Evolutionary conservation across 2,888 invertebrate genomes (phyloP).

Genomic region (Caenorhabditis sp.): DNA sequence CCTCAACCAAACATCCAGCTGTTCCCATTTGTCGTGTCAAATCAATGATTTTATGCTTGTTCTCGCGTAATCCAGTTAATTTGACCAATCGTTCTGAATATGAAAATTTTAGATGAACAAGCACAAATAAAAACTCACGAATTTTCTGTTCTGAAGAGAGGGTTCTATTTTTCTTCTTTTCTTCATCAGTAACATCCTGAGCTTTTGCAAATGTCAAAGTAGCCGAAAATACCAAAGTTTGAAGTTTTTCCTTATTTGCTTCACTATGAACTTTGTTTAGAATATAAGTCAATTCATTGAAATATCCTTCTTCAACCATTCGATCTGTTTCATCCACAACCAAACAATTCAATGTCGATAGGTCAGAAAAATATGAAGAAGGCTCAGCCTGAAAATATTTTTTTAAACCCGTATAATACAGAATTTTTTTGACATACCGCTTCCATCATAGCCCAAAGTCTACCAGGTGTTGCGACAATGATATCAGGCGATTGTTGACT

Average conservation of each 20-base stretch:
- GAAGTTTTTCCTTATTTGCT: conserved; percentile 74
- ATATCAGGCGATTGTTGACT: conserved; percentile 82
- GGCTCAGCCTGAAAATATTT: conserved; percentile 42
- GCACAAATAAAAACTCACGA: conserved; percentile 61
- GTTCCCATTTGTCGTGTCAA: conserved; percentile 85
- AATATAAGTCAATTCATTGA: conserved; percentile 85
- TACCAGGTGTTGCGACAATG: conserved; percentile 94
- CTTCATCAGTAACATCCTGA: conserved; percentile 77
- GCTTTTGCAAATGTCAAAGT: conserved; percentile 88
- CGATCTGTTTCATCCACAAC: conserved; percentile 98
- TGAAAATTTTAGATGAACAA: neutral
- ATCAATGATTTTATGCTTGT: conserved; percentile 84
- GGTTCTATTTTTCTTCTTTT: conserved; percentile 66
- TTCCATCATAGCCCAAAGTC: conserved; percentile 90
- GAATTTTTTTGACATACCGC: conserved; percentile 75
- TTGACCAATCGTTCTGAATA: conserved; percentile 56
- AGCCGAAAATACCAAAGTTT: conserved; percentile 96
- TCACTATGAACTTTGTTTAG: conserved; percentile 80
- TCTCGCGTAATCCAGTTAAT: conserved; percentile 59
- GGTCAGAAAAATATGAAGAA: conserved; percentile 66
- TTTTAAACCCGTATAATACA: neutral
- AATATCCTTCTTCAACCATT: conserved; percentile 95
- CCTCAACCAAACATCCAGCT: conserved; percentile 83
- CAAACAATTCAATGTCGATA: conserved; percentile 76
- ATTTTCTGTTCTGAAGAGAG: conserved; percentile 72